Conservation (phyloP, 2,113 vertebrate species). For the Drymodes brunneopygia region DNA sequence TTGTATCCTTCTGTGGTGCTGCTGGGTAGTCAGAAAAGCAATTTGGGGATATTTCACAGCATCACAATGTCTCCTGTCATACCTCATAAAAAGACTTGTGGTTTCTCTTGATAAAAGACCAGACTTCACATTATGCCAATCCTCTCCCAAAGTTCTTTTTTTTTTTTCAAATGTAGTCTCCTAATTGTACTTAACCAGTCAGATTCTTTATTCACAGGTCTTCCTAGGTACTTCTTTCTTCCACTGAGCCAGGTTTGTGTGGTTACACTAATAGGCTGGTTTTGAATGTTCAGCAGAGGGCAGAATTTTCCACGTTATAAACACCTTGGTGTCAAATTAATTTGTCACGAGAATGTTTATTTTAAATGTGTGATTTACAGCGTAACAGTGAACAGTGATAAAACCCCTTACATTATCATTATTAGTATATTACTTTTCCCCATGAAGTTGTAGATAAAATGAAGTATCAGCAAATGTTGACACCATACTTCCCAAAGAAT, state of each 20-base stretch:
- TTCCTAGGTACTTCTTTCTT: background rate
- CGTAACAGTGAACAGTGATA: background rate
- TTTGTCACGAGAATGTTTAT: constrained; percentile 42
- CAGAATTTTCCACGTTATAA: constrained; percentile 70
- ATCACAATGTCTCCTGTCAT: background rate
- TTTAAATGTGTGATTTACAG: constrained; percentile 38
- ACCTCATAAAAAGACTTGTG: background rate
- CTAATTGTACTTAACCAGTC: background rate
- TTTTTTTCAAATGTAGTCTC: background rate
- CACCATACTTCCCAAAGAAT: background rate
- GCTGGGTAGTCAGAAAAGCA: background rate
- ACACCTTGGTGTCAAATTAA: background rate
- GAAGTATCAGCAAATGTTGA: constrained; percentile 23
- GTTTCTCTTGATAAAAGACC: background rate
- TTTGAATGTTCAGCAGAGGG: constrained; percentile 69
- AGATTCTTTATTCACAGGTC: background rate
- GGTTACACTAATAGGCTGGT: background rate
- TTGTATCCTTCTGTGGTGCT: background rate
- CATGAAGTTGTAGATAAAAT: constrained; percentile 39
- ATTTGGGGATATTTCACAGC: background rate
- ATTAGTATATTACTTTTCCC: background rate
- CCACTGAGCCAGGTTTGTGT: background rate
- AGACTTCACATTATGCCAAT: background rate
- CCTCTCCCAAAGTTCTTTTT: background rate
- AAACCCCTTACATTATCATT: background rate